Percentiles rank a stretch among this genome's conserved stretches.
These are phyloP conservation scores for Molorchus minor DNA, from an alignment of 2,888 invertebrate species.

Conservation along the genomic window DNA sequence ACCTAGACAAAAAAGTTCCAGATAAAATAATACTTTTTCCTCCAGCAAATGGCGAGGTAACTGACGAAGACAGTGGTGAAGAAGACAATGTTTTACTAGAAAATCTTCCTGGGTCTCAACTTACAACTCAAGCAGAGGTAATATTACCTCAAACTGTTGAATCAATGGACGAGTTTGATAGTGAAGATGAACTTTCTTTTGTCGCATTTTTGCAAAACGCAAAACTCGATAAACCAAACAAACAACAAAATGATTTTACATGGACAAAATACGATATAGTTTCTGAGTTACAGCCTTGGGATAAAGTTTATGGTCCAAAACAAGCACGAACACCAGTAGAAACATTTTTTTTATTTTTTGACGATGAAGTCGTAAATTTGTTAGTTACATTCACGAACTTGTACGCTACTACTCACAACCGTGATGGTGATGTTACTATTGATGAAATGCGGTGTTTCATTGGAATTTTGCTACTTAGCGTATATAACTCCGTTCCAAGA, in stretches of 20 bases:
- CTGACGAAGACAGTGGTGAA: constrained; percentile 1
- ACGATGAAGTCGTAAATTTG: background rate
- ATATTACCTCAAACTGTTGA: constrained; percentile 10
- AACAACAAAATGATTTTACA: constrained; percentile 1
- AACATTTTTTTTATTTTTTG: constrained; percentile 10
- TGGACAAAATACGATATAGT: background rate
- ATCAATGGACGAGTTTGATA: constrained; percentile 10
- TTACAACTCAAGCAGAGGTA: constrained; percentile 10
- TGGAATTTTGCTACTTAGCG: constrained; percentile 35
- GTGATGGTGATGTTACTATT: constrained; percentile 9
- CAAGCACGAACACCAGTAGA: background rate
- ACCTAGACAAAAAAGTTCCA: constrained; percentile 13
- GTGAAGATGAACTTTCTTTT: constrained; percentile 16
- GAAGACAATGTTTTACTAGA: constrained; percentile 20
- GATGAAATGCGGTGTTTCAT: constrained; percentile 38
- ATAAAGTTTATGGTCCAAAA: background rate
- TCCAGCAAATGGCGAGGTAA: constrained; percentile 13
- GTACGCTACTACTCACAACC: constrained; percentile 14
- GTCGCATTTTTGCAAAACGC: background rate
- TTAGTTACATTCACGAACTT: constrained; percentile 2
- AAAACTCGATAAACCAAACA: background rate
- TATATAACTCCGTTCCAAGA: constrained; percentile 32
- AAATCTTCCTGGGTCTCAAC: constrained; percentile 10
- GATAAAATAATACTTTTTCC: constrained; percentile 25
- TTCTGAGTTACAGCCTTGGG: background rate